Base-by-base conservation (phyloP, 1,140 invertebrate genomes). In the Planococcus citri region DNA sequence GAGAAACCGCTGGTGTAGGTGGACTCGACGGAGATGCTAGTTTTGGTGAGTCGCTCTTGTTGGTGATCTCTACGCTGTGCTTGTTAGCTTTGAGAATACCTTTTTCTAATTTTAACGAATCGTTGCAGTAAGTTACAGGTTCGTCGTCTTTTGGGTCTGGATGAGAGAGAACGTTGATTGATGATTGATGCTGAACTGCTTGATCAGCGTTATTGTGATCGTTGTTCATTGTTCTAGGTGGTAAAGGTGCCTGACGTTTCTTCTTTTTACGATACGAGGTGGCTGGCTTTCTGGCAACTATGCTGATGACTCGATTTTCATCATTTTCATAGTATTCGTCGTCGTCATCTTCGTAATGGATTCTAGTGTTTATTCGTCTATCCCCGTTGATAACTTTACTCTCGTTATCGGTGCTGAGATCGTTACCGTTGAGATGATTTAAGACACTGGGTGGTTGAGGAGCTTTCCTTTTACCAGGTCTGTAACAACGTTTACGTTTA, bases 381-480 rank as follows among this genome's bases (percentile, higher is more conserved):
- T 33, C 29, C 4, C 12, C 12, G 12, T 12, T 33, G 4, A 12
- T 12, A 12, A 33, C 29, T 3, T 6, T 33, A 33, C 12, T 33
- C 29, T 12, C 3, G 12, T 33, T 33, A 33, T 33, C 29, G 29
- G 12, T 33, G 29, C 12, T 33, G 29, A 12, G 3, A 33, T 33
- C 29, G 3, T 33, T 12, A 12, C 12, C 3, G 29, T 33, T 33
- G 29, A 12, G 12, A 33, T 33, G 3, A 12, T 3, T 33, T 3
- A 17, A 14, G 3, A 3, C 12, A 9, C n/a, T 22, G 27, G 88
- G 88, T 12, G 88, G 88, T 72, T 82, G 82, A 0, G 88, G 88
- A 1, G 88, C 88, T 74, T 82, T 83, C 38, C 88, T 78, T 74
- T 90, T 90, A 14, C 87, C 87, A 72, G 87, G 87, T 0, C 89